Conservation (phyloP, 1,140 invertebrate species). For the Diachasma alloeum region DNA sequence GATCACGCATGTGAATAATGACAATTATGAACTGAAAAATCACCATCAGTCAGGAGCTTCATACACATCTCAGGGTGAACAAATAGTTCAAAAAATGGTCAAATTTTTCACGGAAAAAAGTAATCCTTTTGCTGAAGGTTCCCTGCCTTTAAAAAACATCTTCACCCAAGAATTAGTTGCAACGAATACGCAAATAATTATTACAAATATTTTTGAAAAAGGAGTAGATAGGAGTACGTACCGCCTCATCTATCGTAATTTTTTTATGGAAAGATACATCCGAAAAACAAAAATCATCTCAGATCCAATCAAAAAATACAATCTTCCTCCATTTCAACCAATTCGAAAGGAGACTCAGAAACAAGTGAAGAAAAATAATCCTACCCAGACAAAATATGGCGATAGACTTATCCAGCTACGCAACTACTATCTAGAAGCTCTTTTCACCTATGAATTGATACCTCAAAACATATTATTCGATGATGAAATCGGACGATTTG, state of each 20-base stretch:
- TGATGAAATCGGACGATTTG: not conserved
- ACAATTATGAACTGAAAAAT: conserved; percentile 11
- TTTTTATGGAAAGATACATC: not conserved
- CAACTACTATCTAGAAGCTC: not conserved
- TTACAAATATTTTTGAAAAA: not conserved
- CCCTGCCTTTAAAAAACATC: not conserved
- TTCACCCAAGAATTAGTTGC: not conserved
- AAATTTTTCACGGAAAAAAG: not conserved
- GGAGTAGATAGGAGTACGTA: too few species aligned
- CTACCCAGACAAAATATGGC: not conserved
- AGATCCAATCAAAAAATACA: not conserved
- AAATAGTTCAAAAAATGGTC: not conserved
- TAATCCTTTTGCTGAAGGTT: not conserved
- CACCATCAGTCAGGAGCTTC: conserved; percentile 1
- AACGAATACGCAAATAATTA: not conserved
- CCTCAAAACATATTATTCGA: conserved; percentile 5
- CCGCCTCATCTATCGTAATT: too few species aligned
- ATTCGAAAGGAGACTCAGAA: not conserved
- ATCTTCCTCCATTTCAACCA: not conserved
- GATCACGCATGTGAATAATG: conserved; percentile 1
- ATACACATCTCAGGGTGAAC: not conserved
- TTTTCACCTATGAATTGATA: conserved; percentile 12
- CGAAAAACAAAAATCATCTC: not conserved
- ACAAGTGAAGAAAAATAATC: not conserved
- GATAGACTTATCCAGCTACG: too few species aligned